Conservation (phyloP, 2,888 invertebrate genomes). For the Heteropelma amictum region DNA sequence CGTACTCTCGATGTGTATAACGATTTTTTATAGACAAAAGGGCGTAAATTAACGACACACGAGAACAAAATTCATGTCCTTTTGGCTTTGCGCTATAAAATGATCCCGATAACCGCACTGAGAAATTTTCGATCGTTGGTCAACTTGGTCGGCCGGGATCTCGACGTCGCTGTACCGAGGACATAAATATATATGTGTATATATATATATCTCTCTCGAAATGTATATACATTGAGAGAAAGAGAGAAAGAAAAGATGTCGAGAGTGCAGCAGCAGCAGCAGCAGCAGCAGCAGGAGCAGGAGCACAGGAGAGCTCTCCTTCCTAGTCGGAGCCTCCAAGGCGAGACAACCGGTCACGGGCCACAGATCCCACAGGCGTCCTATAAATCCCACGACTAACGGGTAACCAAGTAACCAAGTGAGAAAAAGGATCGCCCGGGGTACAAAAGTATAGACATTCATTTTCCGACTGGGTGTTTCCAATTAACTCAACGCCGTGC, state of each 20-base stretch:
- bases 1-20: background rate
- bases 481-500: conserved; percentile 61
- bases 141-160: conserved; percentile 60
- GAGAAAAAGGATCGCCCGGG: conserved; percentile 54
- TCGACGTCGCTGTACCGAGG: no score
- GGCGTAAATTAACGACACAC: background rate
- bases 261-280: background rate
- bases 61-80: background rate
- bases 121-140: conserved; percentile 66
- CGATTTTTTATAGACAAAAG: background rate
- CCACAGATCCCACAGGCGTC: conserved; percentile 60
- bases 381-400: conserved; percentile 63
- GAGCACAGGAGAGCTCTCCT: no score
- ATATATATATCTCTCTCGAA: no score
- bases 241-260: background rate
- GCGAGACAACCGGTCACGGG: conserved; percentile 62
- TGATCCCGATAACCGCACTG: conserved; percentile 36
- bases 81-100: background rate
- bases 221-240: no score
- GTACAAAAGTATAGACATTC: conserved; percentile 39
- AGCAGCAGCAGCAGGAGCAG: background rate
- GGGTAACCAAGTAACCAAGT: conserved; percentile 56
- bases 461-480: conserved; percentile 55
- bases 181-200: no score
- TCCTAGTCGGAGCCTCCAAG: conserved; percentile 26